phyloP scores from a whole-genome alignment of 2,113 vertebrate genomes.

The Merops nubicus region DNA sequence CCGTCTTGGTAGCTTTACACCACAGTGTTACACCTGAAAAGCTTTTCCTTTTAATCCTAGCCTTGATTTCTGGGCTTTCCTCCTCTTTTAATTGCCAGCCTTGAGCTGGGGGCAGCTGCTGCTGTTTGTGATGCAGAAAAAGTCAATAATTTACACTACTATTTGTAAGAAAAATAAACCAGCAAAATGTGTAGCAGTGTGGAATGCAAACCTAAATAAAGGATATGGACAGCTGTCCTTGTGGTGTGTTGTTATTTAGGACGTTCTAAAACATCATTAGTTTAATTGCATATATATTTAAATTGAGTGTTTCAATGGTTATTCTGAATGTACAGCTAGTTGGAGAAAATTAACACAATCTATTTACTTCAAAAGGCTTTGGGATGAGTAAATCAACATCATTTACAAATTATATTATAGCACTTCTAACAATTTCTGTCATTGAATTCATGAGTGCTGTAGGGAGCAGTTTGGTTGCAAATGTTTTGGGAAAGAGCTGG shows the following conservation, averaged over 20 bases:
- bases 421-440: constrained; percentile 21
- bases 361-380: constrained; percentile 53
- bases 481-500: constrained; percentile 24
- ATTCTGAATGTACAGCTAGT: constrained; percentile 54
- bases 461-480: constrained; percentile 48
- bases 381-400: constrained; percentile 57
- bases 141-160: neutral
- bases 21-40: neutral
- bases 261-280: constrained; percentile 68
- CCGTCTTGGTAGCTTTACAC: neutral
- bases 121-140: neutral
- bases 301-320: constrained; percentile 36
- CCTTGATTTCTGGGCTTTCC: neutral
- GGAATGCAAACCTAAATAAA: neutral
- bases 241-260: constrained; percentile 45
- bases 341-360: constrained; percentile 66
- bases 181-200: neutral
- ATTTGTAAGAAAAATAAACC: neutral
- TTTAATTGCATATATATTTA: constrained; percentile 67
- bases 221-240: constrained; percentile 66
- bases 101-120: neutral
- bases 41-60: neutral
- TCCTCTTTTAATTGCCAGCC: neutral
- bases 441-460: constrained; percentile 1
- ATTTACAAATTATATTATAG: constrained; percentile 61